Percentiles rank a stretch among this genome's conserved stretches.
These are phyloP conservation scores for Lucinisca nassula DNA, from an alignment of 2,888 invertebrate species.

Conservation along the genomic window DNA sequence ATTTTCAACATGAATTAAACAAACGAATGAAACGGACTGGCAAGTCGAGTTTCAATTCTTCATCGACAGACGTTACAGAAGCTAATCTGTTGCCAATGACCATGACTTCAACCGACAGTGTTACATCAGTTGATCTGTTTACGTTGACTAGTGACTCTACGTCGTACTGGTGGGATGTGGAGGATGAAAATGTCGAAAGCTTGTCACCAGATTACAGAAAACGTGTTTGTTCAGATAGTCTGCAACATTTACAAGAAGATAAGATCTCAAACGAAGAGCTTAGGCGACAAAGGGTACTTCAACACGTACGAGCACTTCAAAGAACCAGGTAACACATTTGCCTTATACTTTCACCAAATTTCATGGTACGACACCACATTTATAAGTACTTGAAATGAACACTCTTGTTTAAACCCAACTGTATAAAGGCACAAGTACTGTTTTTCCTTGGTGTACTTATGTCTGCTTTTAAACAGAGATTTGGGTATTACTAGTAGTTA, in stretches of 20 bases:
- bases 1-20: neutral
- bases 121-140: neutral
- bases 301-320: slow-evolving; percentile 57
- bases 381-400: too few species aligned
- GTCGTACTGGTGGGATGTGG: slow-evolving; percentile 74
- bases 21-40: neutral
- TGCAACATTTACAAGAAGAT: slow-evolving; percentile 52
- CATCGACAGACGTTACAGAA: slow-evolving; percentile 52
- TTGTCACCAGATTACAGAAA: neutral
- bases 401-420: too few species aligned
- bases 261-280: slow-evolving; percentile 56
- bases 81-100: neutral
- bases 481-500: too few species aligned
- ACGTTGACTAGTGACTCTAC: slow-evolving; percentile 64
- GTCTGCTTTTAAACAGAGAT: too few species aligned
- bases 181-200: slow-evolving; percentile 15
- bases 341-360: too few species aligned
- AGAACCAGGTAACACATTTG: slow-evolving; percentile 56
- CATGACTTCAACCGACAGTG: neutral
- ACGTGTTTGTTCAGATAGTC: slow-evolving; percentile 13
- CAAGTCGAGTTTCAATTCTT: slow-evolving; percentile 41
- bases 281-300: slow-evolving; percentile 45
- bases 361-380: too few species aligned
- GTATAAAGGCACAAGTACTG: too few species aligned
- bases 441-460: too few species aligned